Evolutionary conservation across 2,888 invertebrate species (phyloP).

Genomic region (Oligia strigilis): DNA sequence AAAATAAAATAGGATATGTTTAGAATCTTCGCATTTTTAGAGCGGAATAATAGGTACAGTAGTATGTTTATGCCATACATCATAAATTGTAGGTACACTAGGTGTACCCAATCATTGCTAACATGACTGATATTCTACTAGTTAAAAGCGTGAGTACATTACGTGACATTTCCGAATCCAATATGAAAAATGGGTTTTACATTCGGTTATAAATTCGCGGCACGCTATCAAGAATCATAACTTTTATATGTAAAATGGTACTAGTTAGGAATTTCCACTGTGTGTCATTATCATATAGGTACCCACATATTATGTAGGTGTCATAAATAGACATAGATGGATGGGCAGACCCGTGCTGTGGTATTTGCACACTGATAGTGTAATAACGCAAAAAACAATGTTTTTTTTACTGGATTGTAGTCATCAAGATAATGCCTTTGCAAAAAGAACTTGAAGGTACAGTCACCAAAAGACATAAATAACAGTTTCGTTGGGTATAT

Average conservation of each 20-base stretch:
- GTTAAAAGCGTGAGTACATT: slow-evolving; percentile 20
- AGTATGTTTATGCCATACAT: neutral
- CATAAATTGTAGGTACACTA: neutral
- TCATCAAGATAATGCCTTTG: slow-evolving; percentile 10
- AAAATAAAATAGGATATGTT: neutral
- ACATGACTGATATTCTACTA: slow-evolving; percentile 1
- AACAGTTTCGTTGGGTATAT: too few species aligned
- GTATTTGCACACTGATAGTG: slow-evolving; percentile 32
- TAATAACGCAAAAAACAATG: neutral
- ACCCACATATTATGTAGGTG: slow-evolving; percentile 9
- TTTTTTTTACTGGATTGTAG: neutral
- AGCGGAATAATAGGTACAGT: neutral
- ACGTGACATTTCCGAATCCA: slow-evolving; percentile 27
- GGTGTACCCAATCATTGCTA: slow-evolving; percentile 7
- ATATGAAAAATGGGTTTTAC: slow-evolving; percentile 26
- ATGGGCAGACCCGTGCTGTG: slow-evolving; percentile 10
- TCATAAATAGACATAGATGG: slow-evolving; percentile 11
- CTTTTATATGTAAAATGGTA: slow-evolving; percentile 18
- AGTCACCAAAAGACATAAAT: too few species aligned
- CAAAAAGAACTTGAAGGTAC: neutral
- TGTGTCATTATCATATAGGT: slow-evolving; percentile 3
- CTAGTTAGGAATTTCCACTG: slow-evolving; percentile 10
- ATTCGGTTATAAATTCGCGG: slow-evolving; percentile 22
- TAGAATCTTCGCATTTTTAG: neutral
- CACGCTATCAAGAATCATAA: slow-evolving; percentile 32